These are phyloP conservation scores for Rhynchonycteris naso DNA, from an alignment of 2,797 vertebrate species.

Conservation along the genomic window DNA sequence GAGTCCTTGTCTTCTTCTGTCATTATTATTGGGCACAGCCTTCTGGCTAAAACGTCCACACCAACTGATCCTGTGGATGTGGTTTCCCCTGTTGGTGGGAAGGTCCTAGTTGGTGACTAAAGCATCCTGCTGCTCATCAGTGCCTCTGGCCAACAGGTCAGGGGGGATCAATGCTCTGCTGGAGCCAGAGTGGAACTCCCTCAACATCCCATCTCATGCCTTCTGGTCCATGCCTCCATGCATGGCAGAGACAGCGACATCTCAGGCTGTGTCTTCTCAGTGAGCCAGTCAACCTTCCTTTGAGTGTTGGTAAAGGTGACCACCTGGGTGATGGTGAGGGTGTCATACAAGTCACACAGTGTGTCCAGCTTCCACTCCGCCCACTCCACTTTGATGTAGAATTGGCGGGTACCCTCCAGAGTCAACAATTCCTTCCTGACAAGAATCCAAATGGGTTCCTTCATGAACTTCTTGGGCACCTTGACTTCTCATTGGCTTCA, in stretches of 20 bases:
- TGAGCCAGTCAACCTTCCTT: slow-evolving; percentile 96
- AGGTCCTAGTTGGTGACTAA: slow-evolving; percentile 96
- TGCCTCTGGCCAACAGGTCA: slow-evolving; percentile 91
- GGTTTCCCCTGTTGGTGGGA: slow-evolving; percentile 95
- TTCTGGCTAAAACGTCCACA: slow-evolving; percentile 94
- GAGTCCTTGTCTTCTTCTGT: slow-evolving; percentile 94
- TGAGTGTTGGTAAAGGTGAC: slow-evolving; percentile 96
- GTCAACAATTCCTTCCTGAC: slow-evolving; percentile 95
- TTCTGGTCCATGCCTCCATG: slow-evolving; percentile 97
- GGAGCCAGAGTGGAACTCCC: slow-evolving; percentile 93
- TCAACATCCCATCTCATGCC: slow-evolving; percentile 94
- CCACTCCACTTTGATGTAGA: slow-evolving; percentile 94
- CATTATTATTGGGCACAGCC: slow-evolving; percentile 95
- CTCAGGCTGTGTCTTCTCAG: slow-evolving; percentile 94
- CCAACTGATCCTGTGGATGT: slow-evolving; percentile 94
- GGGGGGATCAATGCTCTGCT: slow-evolving; percentile 94
- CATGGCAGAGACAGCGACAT: slow-evolving; percentile 94
- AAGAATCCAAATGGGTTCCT: slow-evolving; percentile 92
- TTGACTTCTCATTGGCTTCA: slow-evolving; percentile 91
- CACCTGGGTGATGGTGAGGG: slow-evolving; percentile 94
- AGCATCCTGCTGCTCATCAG: slow-evolving; percentile 89
- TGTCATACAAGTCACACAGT: slow-evolving; percentile 93
- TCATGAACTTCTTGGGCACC: slow-evolving; percentile 96
- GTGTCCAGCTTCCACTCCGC: slow-evolving; percentile 97
- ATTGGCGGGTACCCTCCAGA: slow-evolving; percentile 94